Percentiles rank a stretch among this genome's conserved stretches.
Evolutionary conservation across 2,113 vertebrate species (phyloP).

Genomic region (Poecilia latipinna): DNA sequence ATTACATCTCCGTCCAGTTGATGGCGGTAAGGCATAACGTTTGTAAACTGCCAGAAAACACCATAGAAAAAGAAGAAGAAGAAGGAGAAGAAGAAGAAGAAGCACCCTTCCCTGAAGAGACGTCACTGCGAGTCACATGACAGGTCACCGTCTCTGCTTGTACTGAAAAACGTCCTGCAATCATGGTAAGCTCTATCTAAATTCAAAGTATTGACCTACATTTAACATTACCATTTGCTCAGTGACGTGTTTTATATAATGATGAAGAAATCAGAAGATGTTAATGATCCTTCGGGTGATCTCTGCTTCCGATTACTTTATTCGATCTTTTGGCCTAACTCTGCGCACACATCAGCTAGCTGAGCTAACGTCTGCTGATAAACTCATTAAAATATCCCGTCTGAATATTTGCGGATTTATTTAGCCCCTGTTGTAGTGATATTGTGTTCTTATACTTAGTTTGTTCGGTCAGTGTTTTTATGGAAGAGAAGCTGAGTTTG

Average conservation of each 20-base stretch:
- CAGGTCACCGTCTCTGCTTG: slow-evolving; percentile 46
- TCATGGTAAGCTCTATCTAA: slow-evolving; percentile 72
- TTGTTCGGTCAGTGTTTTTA: too few relatives aligned
- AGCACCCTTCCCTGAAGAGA: not conserved
- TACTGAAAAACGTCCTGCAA: slow-evolving; percentile 50
- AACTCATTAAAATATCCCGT: not conserved
- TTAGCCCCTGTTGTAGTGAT: not conserved
- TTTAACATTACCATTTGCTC: not conserved
- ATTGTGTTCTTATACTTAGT: not conserved
- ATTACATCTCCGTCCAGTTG: too few relatives aligned
- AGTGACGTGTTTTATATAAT: too few relatives aligned
- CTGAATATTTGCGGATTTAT: not conserved
- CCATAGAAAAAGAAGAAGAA: too few relatives aligned
- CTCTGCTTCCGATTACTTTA: not conserved
- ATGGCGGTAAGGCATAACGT: too few relatives aligned
- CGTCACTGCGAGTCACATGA: slow-evolving; percentile 76
- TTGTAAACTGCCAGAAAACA: too few relatives aligned
- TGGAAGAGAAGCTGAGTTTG: too few relatives aligned
- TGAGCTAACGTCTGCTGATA: not conserved
- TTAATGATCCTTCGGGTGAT: not conserved
- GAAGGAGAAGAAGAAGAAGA: too few relatives aligned
- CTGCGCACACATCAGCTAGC: not conserved
- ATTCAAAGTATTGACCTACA: rapidly evolving
- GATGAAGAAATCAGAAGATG: not conserved
- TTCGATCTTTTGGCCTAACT: not conserved